Percentiles rank a stretch among this genome's conserved stretches.
phyloP scores from a whole-genome alignment of 2,888 invertebrate species.

The Lissonota sp. region DNA sequence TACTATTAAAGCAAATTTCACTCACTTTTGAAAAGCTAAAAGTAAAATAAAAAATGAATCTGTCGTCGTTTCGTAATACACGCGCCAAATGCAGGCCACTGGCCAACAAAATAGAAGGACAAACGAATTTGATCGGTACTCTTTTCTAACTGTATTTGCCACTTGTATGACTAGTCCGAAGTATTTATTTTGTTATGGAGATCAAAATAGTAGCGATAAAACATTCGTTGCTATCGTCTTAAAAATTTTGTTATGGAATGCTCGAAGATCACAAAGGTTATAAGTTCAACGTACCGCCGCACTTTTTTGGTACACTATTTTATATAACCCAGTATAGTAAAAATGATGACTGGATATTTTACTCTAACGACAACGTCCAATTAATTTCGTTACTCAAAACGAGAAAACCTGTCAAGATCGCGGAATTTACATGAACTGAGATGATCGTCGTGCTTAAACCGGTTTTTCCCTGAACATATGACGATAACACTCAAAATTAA shows the following conservation, averaged over 20 bases:
- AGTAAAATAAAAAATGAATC: slow-evolving; percentile 38
- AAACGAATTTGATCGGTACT: slow-evolving; percentile 34
- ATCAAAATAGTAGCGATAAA: slow-evolving; percentile 37
- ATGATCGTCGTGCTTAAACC: slow-evolving; percentile 20
- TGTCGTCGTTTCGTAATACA: slow-evolving; percentile 34
- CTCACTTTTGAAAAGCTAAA: slow-evolving; percentile 41
- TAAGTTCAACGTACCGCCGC: slow-evolving; percentile 64
- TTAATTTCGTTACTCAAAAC: slow-evolving; percentile 53
- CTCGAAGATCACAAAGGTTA: slow-evolving; percentile 54
- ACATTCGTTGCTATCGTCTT: slow-evolving; percentile 38
- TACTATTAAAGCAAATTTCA: slow-evolving; percentile 26
- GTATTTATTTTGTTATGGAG: slow-evolving; percentile 63
- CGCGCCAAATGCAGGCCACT: slow-evolving; percentile 16
- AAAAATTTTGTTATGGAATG: slow-evolving; percentile 54
- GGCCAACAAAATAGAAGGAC: slow-evolving; percentile 27
- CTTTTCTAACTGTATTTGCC: slow-evolving; percentile 54
- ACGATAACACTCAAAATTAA: slow-evolving; percentile 25
- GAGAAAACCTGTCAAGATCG: slow-evolving; percentile 46
- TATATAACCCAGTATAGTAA: slow-evolving; percentile 70
- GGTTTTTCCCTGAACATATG: not conserved
- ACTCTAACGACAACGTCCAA: slow-evolving; percentile 52
- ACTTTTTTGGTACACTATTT: slow-evolving; percentile 70
- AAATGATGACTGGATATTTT: slow-evolving; percentile 67
- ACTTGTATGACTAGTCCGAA: slow-evolving; percentile 61
- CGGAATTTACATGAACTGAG: slow-evolving; percentile 41